Evolutionary conservation across 2,113 vertebrate species (phyloP).

Genomic region (Alligator sinensis): DNA sequence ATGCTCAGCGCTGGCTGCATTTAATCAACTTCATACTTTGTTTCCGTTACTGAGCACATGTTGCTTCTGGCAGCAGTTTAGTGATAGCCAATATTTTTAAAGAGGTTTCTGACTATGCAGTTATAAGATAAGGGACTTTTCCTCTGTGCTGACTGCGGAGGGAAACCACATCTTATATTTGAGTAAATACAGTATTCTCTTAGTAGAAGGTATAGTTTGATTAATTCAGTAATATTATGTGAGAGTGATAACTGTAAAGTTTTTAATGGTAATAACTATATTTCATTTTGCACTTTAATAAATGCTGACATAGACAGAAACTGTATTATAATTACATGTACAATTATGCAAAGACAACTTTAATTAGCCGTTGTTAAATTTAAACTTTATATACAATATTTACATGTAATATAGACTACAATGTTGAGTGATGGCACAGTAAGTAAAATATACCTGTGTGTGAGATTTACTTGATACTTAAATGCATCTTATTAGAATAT

Average conservation of each 20-base stretch:
- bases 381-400: constrained; percentile 89
- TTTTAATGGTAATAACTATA: constrained; percentile 33
- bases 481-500: not conserved
- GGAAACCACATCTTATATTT: no score
- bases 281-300: constrained; percentile 58
- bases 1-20: no score
- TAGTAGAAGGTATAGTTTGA: not conserved
- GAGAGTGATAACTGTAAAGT: constrained; percentile 32
- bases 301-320: constrained; percentile 76
- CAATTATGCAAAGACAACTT: constrained; percentile 81
- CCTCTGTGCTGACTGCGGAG: no score
- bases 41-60: no score
- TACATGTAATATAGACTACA: constrained; percentile 80
- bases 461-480: constrained; percentile 54
- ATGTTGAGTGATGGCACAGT: constrained; percentile 72
- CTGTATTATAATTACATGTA: constrained; percentile 85
- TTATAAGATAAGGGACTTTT: no score
- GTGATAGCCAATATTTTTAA: no score
- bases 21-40: no score
- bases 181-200: no score
- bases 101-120: no score
- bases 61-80: no score
- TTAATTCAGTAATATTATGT: constrained; percentile 27
- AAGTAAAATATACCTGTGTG: constrained; percentile 55
- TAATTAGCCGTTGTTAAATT: constrained; percentile 81